Percentiles rank a stretch among this genome's conserved stretches.
Conservation (phyloP, 2,113 vertebrate species). For the Pionites leucogaster region DNA sequence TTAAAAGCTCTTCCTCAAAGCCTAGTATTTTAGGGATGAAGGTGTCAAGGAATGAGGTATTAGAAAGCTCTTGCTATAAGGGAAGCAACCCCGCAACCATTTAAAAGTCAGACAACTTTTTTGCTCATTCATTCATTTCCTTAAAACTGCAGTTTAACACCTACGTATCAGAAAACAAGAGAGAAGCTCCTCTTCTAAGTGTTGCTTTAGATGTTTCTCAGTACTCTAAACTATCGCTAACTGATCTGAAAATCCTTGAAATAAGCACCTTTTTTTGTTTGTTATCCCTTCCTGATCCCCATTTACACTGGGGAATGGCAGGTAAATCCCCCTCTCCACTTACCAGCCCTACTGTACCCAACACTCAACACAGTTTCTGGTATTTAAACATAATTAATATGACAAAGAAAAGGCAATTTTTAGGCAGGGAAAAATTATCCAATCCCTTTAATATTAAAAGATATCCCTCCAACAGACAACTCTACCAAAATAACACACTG, state of each 20-base stretch:
- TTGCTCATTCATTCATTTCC: background rate
- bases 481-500: background rate
- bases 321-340: background rate
- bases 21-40: background rate
- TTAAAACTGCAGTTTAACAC: background rate
- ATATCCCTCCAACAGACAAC: background rate
- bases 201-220: background rate
- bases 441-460: background rate
- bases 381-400: background rate
- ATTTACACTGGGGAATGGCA: background rate
- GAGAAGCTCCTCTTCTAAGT: background rate
- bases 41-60: background rate
- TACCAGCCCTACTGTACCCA: background rate
- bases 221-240: background rate
- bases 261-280: background rate
- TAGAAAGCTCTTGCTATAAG: background rate
- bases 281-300: background rate
- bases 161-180: background rate
- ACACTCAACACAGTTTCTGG: background rate
- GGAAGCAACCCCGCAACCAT: background rate
- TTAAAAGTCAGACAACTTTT: background rate
- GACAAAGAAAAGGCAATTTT: background rate
- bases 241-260: background rate
- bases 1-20: background rate
- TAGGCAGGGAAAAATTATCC: background rate